Evolutionary conservation across 2,888 invertebrate species (phyloP).

Genomic region (Tricholauxania praeusta): DNA sequence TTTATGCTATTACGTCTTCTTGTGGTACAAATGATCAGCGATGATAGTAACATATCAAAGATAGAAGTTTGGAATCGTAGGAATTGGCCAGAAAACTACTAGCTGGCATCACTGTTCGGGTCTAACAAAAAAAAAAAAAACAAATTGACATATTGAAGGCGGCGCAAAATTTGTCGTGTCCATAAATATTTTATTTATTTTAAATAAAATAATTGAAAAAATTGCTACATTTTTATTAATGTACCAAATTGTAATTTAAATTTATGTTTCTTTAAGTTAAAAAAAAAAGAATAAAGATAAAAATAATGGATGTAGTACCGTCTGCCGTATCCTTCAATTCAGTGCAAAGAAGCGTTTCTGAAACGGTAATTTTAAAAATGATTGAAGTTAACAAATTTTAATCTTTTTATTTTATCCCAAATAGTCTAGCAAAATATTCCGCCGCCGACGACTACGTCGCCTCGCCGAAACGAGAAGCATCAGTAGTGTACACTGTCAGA

Average conservation of each 20-base stretch:
- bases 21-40: no score
- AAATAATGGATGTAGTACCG: not conserved
- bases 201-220: no score
- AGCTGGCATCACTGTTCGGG: no score
- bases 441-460: slow-evolving; percentile 45
- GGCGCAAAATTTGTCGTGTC: no score
- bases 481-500: not conserved
- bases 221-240: not conserved
- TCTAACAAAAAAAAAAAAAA: no score
- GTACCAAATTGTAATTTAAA: not conserved
- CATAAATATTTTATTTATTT: no score
- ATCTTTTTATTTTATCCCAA: slow-evolving; percentile 27
- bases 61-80: no score
- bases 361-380: slow-evolving; percentile 28
- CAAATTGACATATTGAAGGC: no score
- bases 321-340: not conserved
- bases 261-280: not conserved
- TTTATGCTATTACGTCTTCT: no score
- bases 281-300: not conserved
- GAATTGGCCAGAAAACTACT: no score
- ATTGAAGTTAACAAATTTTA: not conserved
- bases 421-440: slow-evolving; percentile 32
- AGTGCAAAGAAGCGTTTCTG: not conserved
- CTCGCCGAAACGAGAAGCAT: slow-evolving; percentile 30
- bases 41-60: no score